Base-by-base conservation (phyloP, 2,797 vertebrate genomes). In the Gila robusta region DNA sequence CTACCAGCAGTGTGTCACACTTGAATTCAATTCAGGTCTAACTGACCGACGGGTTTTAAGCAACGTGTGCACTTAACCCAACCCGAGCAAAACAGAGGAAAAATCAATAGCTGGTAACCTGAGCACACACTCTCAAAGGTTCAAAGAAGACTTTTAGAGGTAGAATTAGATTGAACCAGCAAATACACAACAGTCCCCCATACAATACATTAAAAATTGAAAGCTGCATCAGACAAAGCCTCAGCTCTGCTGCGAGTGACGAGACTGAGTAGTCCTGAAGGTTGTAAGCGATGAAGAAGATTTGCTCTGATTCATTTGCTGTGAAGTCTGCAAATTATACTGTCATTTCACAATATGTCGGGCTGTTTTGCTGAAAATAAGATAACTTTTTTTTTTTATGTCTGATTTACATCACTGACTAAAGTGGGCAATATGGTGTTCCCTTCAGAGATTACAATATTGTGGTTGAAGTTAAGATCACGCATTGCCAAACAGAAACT, bases 21-120 rank as follows among this genome's bases (percentile, higher is more conserved):
- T 44, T 23, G 44, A 67, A 86, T 73, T 73, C 54, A 81, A 81
- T 86, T 74, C 39, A 59, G 77, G 66, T 23, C 66, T 59, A 70
- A 73, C 32, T 73, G 41, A 66, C 52, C 54, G 0, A 81, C 41
- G 21, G 19, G 16, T 79, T 84, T 59, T 19, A 54, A 79, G 49
- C 52, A 54, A 79, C 21, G 9, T 85, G 52, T 6, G 21, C 52
- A 47, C 10, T 84, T 77, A 35, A 41, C 44, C 35, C 82, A 69
- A 54, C 23, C 44, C 11, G 35, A 52, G 39, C 12, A 64, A 73
- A 81, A 52, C 54, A 80, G 39, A 49, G 28, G 32, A 52, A 66
- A 81, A 86, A 86, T 86, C 84, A 73, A 86, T 86, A 54, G 21
- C 5, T 17, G 39, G 54, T 64, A 85, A 72, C 28, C 52, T 64